Evolutionary conservation across 2,888 invertebrate genomes (phyloP).

Genomic region (Melanophora roralis): DNA sequence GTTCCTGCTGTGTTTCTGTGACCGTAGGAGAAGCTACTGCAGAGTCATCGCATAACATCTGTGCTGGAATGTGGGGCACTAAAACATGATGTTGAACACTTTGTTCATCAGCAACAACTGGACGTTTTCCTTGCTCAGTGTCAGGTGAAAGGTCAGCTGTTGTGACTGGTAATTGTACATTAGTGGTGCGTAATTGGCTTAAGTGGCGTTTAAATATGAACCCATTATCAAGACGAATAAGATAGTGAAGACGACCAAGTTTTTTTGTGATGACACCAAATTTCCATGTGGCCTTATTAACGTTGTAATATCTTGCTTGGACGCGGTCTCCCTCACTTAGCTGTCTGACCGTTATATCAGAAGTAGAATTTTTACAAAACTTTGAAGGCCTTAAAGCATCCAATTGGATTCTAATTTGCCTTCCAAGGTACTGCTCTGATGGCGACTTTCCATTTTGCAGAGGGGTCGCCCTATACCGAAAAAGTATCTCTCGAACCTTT

Average conservation of each 20-base stretch:
- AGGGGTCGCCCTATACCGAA: constrained; percentile 39
- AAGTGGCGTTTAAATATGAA: background rate
- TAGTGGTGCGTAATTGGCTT: background rate
- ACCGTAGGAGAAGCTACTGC: no score
- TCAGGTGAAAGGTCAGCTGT: background rate
- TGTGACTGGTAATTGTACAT: background rate
- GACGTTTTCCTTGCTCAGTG: background rate
- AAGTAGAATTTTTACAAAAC: background rate
- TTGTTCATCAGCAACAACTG: background rate
- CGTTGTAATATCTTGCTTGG: background rate
- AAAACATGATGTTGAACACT: background rate
- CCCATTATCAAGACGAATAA: no score
- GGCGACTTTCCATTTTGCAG: constrained; percentile 23
- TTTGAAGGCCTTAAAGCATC: background rate
- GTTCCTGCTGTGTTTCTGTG: background rate
- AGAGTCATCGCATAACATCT: no score
- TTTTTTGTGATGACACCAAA: background rate
- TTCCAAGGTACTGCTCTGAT: background rate
- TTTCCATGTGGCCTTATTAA: constrained; percentile 16
- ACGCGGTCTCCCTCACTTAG: constrained; percentile 11
- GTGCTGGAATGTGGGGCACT: background rate
- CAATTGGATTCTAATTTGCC: constrained; percentile 22
- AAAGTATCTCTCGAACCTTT: background rate
- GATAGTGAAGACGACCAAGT: background rate
- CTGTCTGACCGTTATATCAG: background rate